These are phyloP conservation scores for Drosophila jambulina DNA, from an alignment of 1,140 invertebrate genomes.

Conservation along the genomic window DNA sequence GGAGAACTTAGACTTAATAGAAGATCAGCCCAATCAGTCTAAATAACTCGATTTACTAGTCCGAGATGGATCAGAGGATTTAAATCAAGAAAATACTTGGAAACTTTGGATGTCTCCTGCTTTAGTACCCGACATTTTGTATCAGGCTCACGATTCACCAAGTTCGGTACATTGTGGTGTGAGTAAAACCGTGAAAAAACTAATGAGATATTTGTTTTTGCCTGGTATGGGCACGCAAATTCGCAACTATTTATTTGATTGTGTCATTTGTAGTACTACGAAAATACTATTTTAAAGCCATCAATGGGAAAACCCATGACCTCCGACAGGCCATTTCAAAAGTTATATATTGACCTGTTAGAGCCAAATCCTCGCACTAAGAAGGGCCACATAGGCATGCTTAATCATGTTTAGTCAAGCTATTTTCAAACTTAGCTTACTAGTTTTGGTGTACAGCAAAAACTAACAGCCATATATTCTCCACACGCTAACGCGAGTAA, in stretches of 20 bases:
- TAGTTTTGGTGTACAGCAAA: not conserved
- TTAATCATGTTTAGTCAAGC: conserved; percentile 3
- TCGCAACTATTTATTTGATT: not conserved
- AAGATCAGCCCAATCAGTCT: too few species aligned
- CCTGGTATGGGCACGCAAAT: not conserved
- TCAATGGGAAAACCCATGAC: conserved; percentile 1
- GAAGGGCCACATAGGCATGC: conserved; percentile 16
- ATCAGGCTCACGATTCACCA: not conserved
- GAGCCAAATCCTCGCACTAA: conserved; percentile 27
- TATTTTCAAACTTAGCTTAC: conserved; percentile 3
- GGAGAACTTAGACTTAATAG: too few species aligned
- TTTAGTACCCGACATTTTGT: not conserved
- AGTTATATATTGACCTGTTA: too few species aligned
- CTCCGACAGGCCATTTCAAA: conserved; percentile 30
- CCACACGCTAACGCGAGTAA: not conserved
- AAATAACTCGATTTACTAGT: too few species aligned
- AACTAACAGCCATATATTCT: not conserved
- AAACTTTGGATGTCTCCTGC: not conserved
- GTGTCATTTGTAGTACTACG: not conserved
- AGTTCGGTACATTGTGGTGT: not conserved
- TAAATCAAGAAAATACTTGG: too few species aligned
- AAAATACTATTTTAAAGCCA: not conserved
- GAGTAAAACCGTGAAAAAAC: not conserved
- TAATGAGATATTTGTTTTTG: not conserved
- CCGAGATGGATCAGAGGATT: too few species aligned